Percentiles rank a stretch among this genome's conserved stretches.
phyloP scores from a whole-genome alignment of 2,113 vertebrate genomes.

The Mormoops blainvillei region DNA sequence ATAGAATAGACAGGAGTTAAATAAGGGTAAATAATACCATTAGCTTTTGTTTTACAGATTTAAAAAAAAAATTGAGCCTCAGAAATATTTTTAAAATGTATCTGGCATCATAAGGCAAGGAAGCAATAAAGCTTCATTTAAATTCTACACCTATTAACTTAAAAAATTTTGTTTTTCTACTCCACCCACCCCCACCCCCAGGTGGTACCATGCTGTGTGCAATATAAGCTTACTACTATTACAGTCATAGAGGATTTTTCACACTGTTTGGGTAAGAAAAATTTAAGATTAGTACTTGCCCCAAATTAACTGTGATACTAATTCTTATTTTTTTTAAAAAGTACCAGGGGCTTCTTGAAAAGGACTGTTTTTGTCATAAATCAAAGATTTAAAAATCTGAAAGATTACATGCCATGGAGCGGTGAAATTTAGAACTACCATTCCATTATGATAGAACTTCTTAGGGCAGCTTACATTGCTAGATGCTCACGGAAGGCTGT shows the following conservation, averaged over 20 bases:
- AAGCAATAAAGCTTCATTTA: neutral
- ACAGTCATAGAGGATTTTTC: neutral
- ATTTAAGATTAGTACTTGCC: neutral
- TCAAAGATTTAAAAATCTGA: neutral
- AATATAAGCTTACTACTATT: neutral
- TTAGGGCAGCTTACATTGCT: neutral
- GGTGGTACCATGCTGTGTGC: neutral
- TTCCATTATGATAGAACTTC: neutral
- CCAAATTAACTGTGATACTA: neutral
- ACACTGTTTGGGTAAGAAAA: neutral
- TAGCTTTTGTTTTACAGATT: constrained; percentile 14
- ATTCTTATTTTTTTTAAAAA: neutral
- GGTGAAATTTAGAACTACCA: constrained; percentile 14
- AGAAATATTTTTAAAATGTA: neutral
- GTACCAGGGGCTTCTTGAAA: neutral
- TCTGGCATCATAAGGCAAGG: neutral
- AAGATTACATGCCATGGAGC: neutral
- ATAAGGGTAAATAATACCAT: neutral
- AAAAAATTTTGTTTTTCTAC: neutral
- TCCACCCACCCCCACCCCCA: neutral
- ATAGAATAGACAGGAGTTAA: neutral
- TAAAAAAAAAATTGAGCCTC: constrained; percentile 2
- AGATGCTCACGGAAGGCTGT: neutral
- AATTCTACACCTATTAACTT: neutral
- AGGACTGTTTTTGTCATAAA: constrained; percentile 16